Base-by-base conservation (phyloP, 2,113 vertebrate genomes). In the Antechinus stuartii region DNA sequence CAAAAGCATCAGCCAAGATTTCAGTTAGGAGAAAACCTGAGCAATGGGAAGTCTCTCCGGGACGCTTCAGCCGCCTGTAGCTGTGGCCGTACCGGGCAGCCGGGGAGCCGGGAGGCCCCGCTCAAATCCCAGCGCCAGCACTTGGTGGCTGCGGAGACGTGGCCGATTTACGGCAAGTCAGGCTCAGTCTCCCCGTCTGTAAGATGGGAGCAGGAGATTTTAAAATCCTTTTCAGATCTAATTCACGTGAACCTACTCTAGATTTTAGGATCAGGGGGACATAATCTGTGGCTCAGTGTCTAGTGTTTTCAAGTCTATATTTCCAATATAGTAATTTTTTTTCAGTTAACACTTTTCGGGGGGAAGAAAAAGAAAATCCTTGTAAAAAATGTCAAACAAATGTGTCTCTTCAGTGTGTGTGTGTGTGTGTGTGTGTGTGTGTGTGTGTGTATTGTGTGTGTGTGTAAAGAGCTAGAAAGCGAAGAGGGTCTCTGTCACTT, bases 111-210 rank as follows among this genome's bases (percentile, higher is more conserved):
- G 35, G n/a, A 8, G 68, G 19, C 68, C 35, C 35, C 2, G 6
- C 68, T 42, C 68, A 19, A 22, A n/a, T 76, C 68, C 68, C 16
- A 7, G 19, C 16, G 22, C 35, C 2, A 7, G n/a, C 10, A 7
- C 35, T 76, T n/a, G 8, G 68, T n/a, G 35, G 68, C 68, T 42
- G 68, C 8, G 7, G 68, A 42, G 68, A n/a, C 68, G 42, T 42
- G 68, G 12, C 5, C 16, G 0, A 84, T 11, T 35, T 1, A 1
- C 3, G 0, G 8, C 16, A n/a, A 19, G 61, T 35, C 30, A 9
- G 61, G 6, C 14, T 76, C 61, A 7, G 14, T 76, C 61, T 76
- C 4, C 61, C n/a, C 14, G 0, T n/a, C 57, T 68, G 57, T 12
- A 35, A 68, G 57, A 8, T 14, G 16, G 14, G 14, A 76, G 35